These are phyloP conservation scores for Neomonachus schauinslandi DNA, from an alignment of 2,113 vertebrate genomes.

Conservation along the genomic window DNA sequence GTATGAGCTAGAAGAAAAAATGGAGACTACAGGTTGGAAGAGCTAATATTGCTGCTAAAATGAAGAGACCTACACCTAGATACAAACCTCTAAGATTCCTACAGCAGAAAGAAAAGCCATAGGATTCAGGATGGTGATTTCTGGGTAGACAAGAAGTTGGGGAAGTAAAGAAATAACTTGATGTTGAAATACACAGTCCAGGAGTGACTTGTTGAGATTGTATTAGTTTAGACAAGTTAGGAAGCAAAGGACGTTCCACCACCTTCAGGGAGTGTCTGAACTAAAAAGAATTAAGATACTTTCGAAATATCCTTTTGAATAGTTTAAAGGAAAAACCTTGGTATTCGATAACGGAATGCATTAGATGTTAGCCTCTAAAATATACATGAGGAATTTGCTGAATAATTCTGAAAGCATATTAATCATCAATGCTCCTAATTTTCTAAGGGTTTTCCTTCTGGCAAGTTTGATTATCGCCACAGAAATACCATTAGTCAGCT, in stretches of 20 bases:
- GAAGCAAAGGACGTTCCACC: not conserved
- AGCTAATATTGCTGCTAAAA: not conserved
- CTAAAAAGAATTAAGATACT: not conserved
- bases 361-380: not conserved
- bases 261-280: not conserved
- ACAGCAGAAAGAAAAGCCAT: not conserved
- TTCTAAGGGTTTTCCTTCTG: slow-evolving; percentile 18
- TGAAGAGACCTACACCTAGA: not conserved
- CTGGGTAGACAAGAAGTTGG: not conserved
- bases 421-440: not conserved
- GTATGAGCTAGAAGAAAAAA: not conserved
- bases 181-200: not conserved
- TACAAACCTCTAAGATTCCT: not conserved
- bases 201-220: not conserved
- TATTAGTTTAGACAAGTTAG: not conserved
- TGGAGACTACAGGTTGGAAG: not conserved
- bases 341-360: not conserved
- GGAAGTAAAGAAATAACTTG: not conserved
- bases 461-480: not conserved
- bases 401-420: not conserved
- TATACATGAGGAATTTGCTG: not conserved
- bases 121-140: not conserved
- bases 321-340: not conserved
- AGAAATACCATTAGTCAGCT: slow-evolving; percentile 1
- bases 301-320: not conserved